Conservation (phyloP, 2,888 invertebrate species). For the Chorisops tibialis region DNA sequence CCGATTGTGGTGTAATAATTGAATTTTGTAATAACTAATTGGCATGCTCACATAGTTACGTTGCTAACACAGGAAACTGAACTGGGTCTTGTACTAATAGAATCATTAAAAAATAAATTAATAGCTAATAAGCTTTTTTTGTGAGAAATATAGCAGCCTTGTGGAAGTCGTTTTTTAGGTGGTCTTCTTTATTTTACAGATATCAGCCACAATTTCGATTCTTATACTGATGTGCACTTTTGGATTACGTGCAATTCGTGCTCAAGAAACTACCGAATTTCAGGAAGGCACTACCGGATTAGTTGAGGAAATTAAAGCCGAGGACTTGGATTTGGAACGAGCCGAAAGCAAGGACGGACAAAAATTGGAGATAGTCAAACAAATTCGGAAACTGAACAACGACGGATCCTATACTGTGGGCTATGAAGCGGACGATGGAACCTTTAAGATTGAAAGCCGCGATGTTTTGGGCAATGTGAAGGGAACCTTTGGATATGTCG, state of each 20-base stretch:
- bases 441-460: conserved; percentile 79
- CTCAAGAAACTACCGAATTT: conserved; percentile 18
- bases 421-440: conserved; percentile 80
- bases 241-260: conserved; percentile 29
- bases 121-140: background rate
- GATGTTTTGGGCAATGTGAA: conserved; percentile 77
- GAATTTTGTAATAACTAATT: background rate
- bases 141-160: conserved; percentile 3
- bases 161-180: conserved; percentile 28
- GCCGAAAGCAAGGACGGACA: conserved; percentile 65
- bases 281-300: conserved; percentile 32
- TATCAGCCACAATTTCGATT: conserved; percentile 38
- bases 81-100: background rate
- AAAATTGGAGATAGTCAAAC: conserved; percentile 75
- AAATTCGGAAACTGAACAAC: conserved; percentile 74
- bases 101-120: conserved; percentile 23
- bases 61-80: background rate
- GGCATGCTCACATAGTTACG: background rate
- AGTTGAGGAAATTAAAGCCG: conserved; percentile 37
- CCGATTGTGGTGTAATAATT: conserved; percentile 1
- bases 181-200: conserved; percentile 37
- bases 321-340: conserved; percentile 35
- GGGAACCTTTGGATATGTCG: conserved; percentile 79
- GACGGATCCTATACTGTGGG: conserved; percentile 83
- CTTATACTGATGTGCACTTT: conserved; percentile 36